Evolutionary conservation across 1,140 invertebrate species (phyloP).

Genomic region (Eueides isabella): DNA sequence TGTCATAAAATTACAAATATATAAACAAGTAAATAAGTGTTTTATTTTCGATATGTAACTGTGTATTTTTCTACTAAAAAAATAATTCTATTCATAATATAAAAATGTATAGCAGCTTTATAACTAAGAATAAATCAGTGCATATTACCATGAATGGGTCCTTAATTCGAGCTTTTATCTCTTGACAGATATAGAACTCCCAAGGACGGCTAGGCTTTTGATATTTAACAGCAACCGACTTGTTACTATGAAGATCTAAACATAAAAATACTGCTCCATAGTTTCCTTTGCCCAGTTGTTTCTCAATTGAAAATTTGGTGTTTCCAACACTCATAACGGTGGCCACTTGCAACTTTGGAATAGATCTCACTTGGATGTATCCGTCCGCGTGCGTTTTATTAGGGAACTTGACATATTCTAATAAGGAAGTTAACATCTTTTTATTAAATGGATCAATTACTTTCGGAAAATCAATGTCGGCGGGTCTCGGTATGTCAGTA

Average conservation of each 20-base stretch:
- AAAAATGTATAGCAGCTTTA: no score
- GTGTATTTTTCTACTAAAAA: no score
- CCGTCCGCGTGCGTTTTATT: constrained; percentile 81
- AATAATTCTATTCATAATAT: no score
- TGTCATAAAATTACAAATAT: background rate
- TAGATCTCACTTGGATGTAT: constrained; percentile 70
- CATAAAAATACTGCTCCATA: constrained; percentile 88
- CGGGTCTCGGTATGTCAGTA: constrained; percentile 76
- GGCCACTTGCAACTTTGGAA: constrained; percentile 74
- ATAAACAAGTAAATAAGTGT: no score
- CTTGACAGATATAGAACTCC: constrained; percentile 91
- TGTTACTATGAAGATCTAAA: constrained; percentile 82
- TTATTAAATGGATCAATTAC: constrained; percentile 83
- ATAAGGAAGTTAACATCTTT: constrained; percentile 78
- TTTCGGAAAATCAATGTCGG: constrained; percentile 77
- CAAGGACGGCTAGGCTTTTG: constrained; percentile 90
- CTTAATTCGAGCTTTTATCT: constrained; percentile 87
- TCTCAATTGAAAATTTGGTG: constrained; percentile 86
- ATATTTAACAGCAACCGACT: constrained; percentile 87
- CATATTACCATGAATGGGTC: constrained; percentile 86
- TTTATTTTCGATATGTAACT: no score
- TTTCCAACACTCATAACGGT: constrained; percentile 76
- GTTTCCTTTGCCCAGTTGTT: constrained; percentile 88
- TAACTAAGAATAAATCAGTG: background rate
- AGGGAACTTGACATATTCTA: constrained; percentile 83